These are phyloP conservation scores for Eclectus roratus DNA, from an alignment of 2,113 vertebrate genomes.

Conservation along the genomic window DNA sequence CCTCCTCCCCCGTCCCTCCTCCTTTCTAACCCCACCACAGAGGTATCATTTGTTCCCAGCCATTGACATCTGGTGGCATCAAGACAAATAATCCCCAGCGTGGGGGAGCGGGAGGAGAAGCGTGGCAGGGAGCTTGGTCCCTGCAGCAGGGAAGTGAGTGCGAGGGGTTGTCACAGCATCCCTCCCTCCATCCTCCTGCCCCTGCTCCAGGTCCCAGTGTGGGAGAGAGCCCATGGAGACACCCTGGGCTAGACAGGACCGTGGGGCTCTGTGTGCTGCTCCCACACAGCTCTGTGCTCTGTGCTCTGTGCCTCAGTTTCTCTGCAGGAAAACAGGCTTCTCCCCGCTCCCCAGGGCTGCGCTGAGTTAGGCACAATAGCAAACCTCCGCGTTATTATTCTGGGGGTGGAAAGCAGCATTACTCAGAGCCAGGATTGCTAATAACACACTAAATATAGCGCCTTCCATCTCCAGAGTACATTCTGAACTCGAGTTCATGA, in stretches of 20 bases:
- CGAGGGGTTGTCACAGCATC: neutral
- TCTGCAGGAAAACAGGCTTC: neutral
- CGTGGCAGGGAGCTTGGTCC: neutral
- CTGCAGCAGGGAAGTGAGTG: neutral
- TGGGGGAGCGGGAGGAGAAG: neutral
- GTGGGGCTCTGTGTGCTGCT: neutral
- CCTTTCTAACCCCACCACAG: neutral
- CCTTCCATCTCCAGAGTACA: slow-evolving; percentile 3
- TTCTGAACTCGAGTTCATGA: neutral
- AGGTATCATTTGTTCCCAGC: neutral
- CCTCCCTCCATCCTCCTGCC: neutral
- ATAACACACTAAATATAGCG: slow-evolving; percentile 45
- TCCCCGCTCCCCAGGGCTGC: neutral
- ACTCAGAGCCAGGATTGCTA: slow-evolving; percentile 56
- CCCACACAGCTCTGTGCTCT: neutral
- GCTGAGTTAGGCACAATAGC: neutral
- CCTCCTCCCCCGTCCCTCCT: neutral
- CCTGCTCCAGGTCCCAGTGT: neutral
- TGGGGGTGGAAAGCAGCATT: slow-evolving; percentile 60
- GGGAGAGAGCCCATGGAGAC: neutral
- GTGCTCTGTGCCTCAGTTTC: slow-evolving; percentile 3
- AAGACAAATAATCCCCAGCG: neutral
- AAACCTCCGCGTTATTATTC: neutral
- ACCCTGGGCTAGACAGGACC: rapidly evolving
- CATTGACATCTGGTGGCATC: neutral